Conservation (phyloP, 1,140 invertebrate genomes). For the Drosophila paulistorum region DNA sequence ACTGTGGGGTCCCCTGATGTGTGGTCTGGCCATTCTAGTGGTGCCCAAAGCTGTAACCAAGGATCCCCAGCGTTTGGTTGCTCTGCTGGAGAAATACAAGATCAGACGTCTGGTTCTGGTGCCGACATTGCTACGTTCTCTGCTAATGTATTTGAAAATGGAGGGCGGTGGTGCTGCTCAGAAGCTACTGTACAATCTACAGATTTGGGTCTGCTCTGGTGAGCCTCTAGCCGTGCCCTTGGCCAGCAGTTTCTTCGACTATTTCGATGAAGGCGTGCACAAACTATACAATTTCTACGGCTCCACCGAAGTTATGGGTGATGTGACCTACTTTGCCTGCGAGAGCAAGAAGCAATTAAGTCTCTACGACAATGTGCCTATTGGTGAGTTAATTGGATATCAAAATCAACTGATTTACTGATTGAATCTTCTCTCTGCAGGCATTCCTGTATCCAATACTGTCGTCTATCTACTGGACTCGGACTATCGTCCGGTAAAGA, state of each 20-base stretch:
- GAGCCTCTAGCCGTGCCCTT: conserved; percentile 88
- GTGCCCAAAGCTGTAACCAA: conserved; percentile 88
- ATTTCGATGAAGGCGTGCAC: conserved; percentile 86
- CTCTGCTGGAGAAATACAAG: conserved; percentile 87
- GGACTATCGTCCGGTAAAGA: conserved; percentile 87
- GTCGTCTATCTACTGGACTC: conserved; percentile 90
- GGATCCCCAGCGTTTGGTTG: conserved; percentile 89
- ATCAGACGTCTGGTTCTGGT: conserved; percentile 91
- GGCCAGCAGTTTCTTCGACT: conserved; percentile 88
- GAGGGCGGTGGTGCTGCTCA: conserved; percentile 81
- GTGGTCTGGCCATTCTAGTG: conserved; percentile 87
- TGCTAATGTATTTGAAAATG: conserved; percentile 88
- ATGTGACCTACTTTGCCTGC: conserved; percentile 88
- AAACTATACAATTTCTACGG: conserved; percentile 94
- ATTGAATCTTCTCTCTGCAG: conserved; percentile 39
- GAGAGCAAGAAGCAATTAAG: conserved; percentile 85
- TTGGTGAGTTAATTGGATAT: conserved; percentile 85
- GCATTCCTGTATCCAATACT: conserved; percentile 89
- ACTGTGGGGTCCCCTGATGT: conserved; percentile 92
- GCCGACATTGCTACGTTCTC: conserved; percentile 90
- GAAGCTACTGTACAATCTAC: conserved; percentile 85
- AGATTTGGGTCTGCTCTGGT: conserved; percentile 92
- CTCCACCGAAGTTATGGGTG: conserved; percentile 94
- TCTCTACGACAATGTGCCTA: conserved; percentile 88
- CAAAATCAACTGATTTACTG: neutral